Base-by-base conservation (phyloP, 1,140 invertebrate species). In the Spodoptera frugiperda region DNA sequence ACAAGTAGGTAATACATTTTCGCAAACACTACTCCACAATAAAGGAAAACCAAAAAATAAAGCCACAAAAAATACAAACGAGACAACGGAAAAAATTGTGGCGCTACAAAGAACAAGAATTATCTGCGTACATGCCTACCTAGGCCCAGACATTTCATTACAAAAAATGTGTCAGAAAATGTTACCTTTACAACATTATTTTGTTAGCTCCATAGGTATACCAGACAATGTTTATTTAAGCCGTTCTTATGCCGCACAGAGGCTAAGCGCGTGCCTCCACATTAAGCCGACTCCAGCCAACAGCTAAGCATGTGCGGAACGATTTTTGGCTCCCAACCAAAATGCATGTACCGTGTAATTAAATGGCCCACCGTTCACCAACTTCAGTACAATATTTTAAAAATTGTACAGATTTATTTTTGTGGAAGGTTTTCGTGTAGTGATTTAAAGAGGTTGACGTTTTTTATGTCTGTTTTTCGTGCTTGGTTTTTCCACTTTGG, bases 261-360 rank as follows among this genome's bases (percentile, higher is more conserved):
- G 63, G 19, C 39, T 67, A 46, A 67, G 63, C 63, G 25, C 55
- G 44, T 73, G 71, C 33, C 71, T 49, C 12, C 55, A 73, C 55
- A 73, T 59, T 73, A 71, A 71, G 48, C 51, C 67, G 14, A 33
- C 19, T 39, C 46, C 5, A 54, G 25, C 15, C 25, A n/a, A 25
- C 15, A 46, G 10, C 54, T 76, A 79, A 68, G 55, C 74, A 59
- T 79, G 68, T 73, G 65, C 74, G 74, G n/a, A 57, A 77, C 65
- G 30, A 55, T 57, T 77, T 77, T 82, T 79, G 78, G 80, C 78
- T 19, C 72, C 9, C 39, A 54, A 76, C 76, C 78, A 79, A 82
- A 78, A 57, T 61, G 80, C 68, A 77, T 19, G 33, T 63, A 54
- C 48, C 78, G 72, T 82, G 76, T 79, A 79, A 82, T 82, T 82